Percentiles rank a stretch among this genome's conserved stretches.
Conservation (phyloP, 2,113 vertebrate species). For the Tonatia bakeri region DNA sequence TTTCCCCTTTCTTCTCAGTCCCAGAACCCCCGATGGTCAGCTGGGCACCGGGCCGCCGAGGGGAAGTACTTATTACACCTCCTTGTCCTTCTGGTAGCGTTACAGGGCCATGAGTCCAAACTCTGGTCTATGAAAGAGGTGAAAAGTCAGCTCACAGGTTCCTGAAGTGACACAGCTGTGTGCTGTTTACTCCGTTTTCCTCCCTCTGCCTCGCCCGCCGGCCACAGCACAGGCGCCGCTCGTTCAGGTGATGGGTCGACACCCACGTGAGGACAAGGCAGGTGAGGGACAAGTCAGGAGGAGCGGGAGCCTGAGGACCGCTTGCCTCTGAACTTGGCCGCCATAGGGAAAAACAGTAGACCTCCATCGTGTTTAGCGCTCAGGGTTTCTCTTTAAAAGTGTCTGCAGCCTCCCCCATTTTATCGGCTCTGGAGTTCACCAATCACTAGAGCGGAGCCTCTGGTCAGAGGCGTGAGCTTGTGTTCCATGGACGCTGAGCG, state of each 20-base stretch:
- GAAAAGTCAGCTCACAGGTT: neutral
- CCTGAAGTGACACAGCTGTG: neutral
- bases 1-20: neutral
- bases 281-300: neutral
- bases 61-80: no score
- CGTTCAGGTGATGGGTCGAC: neutral
- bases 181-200: neutral
- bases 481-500: neutral
- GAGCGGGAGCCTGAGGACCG: neutral
- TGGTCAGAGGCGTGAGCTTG: rapidly evolving
- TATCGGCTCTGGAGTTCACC: neutral
- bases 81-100: rapidly evolving
- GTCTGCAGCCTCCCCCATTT: neutral
- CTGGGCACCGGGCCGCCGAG: rapidly evolving
- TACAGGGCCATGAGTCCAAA: neutral
- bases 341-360: rapidly evolving
- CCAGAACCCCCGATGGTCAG: neutral
- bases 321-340: neutral
- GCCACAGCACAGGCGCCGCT: rapidly evolving
- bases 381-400: neutral
- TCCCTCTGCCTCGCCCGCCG: neutral
- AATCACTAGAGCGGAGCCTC: rapidly evolving
- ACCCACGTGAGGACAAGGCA: neutral
- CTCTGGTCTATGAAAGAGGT: neutral
- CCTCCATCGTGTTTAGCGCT: neutral